phyloP scores from a whole-genome alignment of 2,113 vertebrate genomes.

The Chroicocephalus ridibundus region DNA sequence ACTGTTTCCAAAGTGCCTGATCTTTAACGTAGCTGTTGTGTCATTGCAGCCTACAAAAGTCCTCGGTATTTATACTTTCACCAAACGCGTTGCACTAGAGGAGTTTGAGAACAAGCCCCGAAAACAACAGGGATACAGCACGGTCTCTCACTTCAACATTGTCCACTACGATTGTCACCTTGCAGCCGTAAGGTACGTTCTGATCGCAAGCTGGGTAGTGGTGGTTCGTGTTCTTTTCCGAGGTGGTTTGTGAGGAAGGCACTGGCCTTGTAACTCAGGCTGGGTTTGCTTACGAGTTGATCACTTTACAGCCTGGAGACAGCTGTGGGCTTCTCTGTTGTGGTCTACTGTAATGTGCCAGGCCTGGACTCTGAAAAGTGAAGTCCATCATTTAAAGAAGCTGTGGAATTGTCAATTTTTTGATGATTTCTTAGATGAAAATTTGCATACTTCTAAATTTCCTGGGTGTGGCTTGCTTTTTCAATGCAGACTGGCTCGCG shows the following conservation, averaged over 20 bases:
- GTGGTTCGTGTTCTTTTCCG: rapidly evolving
- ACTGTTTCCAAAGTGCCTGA: too few species aligned
- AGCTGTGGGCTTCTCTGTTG: not conserved
- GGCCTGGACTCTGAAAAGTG: not conserved
- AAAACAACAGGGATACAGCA: slow-evolving; percentile 98
- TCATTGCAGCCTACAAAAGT: slow-evolving; percentile 90
- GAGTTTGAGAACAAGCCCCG: slow-evolving; percentile 97
- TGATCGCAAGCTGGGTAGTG: rapidly evolving
- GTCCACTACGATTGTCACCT: slow-evolving; percentile 98
- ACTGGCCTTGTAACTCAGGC: not conserved
- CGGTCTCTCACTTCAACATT: slow-evolving; percentile 99
- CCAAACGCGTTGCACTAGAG: slow-evolving; percentile 93
- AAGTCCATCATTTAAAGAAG: not conserved
- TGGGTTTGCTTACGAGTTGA: not conserved
- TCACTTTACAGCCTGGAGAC: not conserved
- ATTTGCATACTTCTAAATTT: not conserved
- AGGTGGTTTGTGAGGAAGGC: rapidly evolving
- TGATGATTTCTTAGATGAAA: not conserved
- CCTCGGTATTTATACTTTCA: slow-evolving; percentile 97
- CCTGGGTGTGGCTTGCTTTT: not conserved
- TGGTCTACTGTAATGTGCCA: not conserved
- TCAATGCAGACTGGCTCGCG: slow-evolving; percentile 84
- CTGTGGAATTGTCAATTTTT: not conserved
- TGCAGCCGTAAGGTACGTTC: slow-evolving; percentile 89
- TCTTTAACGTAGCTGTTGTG: not conserved